Percentiles rank a stretch among this genome's conserved stretches.
Evolutionary conservation across 2,113 vertebrate genomes (phyloP).

Genomic region (Antigone vipio): DNA sequence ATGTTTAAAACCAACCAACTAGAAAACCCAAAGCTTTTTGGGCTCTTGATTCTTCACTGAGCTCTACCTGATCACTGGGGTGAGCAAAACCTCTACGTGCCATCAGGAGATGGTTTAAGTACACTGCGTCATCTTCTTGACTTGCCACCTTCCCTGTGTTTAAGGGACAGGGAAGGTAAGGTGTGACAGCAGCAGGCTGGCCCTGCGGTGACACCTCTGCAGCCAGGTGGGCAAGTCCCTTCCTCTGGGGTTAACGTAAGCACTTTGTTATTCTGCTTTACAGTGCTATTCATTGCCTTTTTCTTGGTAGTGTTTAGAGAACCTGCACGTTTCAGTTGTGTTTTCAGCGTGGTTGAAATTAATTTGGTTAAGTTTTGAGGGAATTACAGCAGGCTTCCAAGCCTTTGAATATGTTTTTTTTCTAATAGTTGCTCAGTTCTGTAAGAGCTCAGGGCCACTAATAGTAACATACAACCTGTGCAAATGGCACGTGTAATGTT

Average conservation of each 20-base stretch:
- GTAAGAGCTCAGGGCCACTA: neutral
- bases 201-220: neutral
- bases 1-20: neutral
- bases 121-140: neutral
- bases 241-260: neutral
- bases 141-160: neutral
- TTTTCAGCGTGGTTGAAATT: neutral
- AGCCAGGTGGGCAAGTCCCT: neutral
- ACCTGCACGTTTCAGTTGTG: neutral
- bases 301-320: neutral
- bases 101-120: neutral
- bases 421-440: neutral
- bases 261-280: neutral
- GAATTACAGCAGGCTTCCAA: neutral
- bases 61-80: neutral
- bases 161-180: rapidly evolving
- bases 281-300: neutral
- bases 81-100: neutral
- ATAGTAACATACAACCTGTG: neutral
- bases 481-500: neutral
- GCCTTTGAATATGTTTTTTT: neutral
- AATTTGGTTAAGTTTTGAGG: neutral
- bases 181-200: neutral
- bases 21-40: neutral
- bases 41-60: neutral